These are phyloP conservation scores for Todiramphus saurophagus DNA, from an alignment of 2,113 vertebrate species.

Conservation along the genomic window DNA sequence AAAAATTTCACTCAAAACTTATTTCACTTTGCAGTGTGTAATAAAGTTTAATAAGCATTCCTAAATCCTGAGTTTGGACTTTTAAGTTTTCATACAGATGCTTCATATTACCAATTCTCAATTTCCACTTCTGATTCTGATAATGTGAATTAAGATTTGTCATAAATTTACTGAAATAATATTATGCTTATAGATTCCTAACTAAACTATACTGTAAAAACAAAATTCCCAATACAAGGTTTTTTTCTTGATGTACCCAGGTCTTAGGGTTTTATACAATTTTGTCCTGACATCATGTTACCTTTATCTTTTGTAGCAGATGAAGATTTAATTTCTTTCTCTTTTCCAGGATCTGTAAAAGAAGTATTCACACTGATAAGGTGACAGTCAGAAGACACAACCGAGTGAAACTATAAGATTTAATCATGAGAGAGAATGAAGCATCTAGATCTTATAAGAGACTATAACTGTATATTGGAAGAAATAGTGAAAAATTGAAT, in stretches of 20 bases:
- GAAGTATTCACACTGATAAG: neutral
- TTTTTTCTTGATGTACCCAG: neutral
- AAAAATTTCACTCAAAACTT: neutral
- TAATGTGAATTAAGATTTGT: neutral
- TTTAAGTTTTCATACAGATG: neutral
- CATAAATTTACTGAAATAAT: neutral
- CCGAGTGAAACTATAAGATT: neutral
- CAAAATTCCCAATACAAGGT: neutral
- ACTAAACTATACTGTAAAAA: neutral
- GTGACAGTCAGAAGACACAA: neutral
- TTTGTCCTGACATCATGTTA: neutral
- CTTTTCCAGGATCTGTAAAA: constrained; percentile 45
- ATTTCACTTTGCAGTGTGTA: neutral
- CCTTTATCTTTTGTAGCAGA: constrained; percentile 27
- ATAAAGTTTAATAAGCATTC: neutral
- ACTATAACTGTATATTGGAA: neutral
- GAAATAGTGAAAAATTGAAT: neutral
- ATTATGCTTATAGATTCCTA: neutral
- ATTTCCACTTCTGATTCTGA: neutral
- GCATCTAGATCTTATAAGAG: neutral
- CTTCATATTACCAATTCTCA: neutral
- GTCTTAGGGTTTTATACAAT: neutral
- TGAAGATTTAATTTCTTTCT: constrained; percentile 18
- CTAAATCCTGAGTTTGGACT: neutral
- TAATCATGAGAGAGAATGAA: neutral